phyloP scores from a whole-genome alignment of 2,797 vertebrate species.

The Mus minutoides region DNA sequence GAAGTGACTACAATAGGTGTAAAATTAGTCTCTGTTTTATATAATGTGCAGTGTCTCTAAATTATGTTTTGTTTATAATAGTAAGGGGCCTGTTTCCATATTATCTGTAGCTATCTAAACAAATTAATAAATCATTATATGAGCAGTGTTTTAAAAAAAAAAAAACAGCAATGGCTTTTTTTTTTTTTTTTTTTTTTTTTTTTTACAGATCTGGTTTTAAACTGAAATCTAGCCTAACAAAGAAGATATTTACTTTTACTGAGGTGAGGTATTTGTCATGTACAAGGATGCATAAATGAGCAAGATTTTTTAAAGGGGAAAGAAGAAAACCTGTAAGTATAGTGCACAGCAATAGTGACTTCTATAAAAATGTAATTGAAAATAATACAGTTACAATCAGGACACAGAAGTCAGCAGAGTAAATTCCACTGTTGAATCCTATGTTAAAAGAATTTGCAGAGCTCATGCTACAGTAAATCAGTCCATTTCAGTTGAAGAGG shows the following conservation, averaged over 20 bases:
- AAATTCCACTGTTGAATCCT: not conserved
- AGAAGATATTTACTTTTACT: conserved; percentile 37
- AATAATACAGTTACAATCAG: conserved; percentile 13
- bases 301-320: not conserved
- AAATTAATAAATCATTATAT: not conserved
- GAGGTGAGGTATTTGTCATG: conserved; percentile 8
- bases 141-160: not conserved
- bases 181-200: conserved; percentile 63
- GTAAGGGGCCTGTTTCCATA: not conserved
- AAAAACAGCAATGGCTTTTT: not conserved
- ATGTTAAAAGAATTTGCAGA: not conserved
- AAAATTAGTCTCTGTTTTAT: not conserved
- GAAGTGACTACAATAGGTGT: not conserved
- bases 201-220: conserved; percentile 8
- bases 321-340: not conserved
- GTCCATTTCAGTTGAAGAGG: conserved; percentile 13
- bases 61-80: conserved; percentile 25
- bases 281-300: not conserved
- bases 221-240: not conserved
- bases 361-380: conserved; percentile 7
- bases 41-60: not conserved
- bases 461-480: conserved; percentile 42
- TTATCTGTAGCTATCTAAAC: not conserved
- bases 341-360: not conserved
- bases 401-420: not conserved